phyloP scores from a whole-genome alignment of 2,797 vertebrate genomes.

The Lepilemur ruficaudatus region DNA sequence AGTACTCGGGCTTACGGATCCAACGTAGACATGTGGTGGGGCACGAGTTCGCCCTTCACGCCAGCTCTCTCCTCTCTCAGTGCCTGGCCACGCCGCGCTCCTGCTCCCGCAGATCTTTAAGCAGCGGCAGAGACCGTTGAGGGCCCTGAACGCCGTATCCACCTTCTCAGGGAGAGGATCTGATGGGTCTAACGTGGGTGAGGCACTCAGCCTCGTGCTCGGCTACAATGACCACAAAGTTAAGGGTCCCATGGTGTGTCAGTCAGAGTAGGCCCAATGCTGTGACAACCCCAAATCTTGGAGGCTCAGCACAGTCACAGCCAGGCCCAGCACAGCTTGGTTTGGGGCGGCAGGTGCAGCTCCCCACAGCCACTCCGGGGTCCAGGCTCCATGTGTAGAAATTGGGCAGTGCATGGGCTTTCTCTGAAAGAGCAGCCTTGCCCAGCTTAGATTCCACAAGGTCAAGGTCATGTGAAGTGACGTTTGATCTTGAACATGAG shows the following conservation, averaged over 20 bases:
- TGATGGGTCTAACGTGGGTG: background rate
- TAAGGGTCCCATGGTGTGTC: accelerated
- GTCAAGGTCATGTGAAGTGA: background rate
- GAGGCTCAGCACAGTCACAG: background rate
- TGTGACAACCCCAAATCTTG: background rate
- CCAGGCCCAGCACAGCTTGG: background rate
- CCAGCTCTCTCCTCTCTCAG: background rate
- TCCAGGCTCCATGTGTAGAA: background rate
- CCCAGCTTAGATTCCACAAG: background rate
- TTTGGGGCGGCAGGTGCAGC: background rate
- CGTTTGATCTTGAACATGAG: background rate
- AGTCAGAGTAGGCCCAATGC: background rate
- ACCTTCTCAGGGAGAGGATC: accelerated
- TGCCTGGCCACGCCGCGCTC: background rate
- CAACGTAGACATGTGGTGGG: background rate
- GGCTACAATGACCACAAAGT: background rate
- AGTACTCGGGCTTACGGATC: background rate
- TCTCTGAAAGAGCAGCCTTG: background rate
- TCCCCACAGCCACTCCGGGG: accelerated
- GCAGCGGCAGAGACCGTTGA: background rate
- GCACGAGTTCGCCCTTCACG: background rate
- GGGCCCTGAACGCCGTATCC: background rate
- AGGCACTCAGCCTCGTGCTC: background rate
- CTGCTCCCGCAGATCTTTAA: background rate
- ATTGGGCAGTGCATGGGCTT: background rate